Evolutionary conservation across 2,113 vertebrate species (phyloP).

Genomic region (Copsychus sechellarum): DNA sequence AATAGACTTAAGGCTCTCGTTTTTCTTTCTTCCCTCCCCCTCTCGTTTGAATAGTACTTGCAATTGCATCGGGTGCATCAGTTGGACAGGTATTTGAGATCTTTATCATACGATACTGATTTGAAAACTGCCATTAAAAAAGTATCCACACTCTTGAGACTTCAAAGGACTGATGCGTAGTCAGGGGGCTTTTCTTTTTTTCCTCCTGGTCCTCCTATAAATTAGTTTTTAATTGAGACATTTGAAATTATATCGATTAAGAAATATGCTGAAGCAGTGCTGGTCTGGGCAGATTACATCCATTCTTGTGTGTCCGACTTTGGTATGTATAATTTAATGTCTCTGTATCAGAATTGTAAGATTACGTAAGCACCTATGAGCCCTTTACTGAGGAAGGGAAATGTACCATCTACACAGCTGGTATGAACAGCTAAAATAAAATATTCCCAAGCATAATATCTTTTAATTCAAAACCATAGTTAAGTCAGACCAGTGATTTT

Average conservation of each 20-base stretch:
- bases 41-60: neutral
- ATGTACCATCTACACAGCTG: neutral
- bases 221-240: neutral
- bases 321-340: neutral
- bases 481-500: neutral
- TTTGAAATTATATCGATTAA: neutral
- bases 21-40: neutral
- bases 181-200: neutral
- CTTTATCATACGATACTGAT: neutral
- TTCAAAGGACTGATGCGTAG: neutral
- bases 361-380: neutral
- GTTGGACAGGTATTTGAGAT: neutral
- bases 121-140: constrained; percentile 35
- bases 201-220: neutral
- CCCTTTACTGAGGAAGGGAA: neutral
- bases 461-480: neutral
- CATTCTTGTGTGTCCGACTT: neutral
- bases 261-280: neutral
- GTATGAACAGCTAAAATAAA: neutral
- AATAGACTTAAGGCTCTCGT: neutral
- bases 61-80: neutral
- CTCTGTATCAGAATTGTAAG: neutral
- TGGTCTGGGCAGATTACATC: neutral
- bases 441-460: rapidly evolving
- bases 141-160: neutral